These are phyloP conservation scores for Cheiracanthium punctorium DNA, from an alignment of 2,888 invertebrate species.

Conservation along the genomic window DNA sequence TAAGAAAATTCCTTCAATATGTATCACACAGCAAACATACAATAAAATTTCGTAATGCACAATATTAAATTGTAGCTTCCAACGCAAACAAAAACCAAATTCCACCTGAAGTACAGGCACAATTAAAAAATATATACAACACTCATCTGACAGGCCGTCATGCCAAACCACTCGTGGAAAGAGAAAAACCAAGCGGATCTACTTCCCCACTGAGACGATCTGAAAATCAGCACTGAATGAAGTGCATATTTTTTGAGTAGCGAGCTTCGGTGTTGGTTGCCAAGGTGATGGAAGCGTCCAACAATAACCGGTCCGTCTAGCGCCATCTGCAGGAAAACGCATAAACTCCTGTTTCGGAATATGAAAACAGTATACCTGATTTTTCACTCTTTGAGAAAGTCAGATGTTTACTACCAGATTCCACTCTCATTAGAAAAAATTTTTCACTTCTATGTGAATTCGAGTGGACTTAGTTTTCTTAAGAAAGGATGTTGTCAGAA, in stretches of 20 bases:
- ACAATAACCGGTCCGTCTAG: constrained; percentile 24
- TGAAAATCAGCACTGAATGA: constrained; percentile 21
- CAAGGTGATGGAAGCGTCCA: constrained; percentile 28
- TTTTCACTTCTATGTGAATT: too few species aligned
- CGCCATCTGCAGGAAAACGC: constrained; percentile 48
- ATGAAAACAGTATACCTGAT: too few species aligned
- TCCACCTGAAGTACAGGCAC: neutral
- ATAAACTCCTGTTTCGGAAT: too few species aligned
- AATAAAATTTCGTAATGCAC: too few species aligned
- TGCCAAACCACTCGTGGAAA: neutral
- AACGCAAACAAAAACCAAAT: neutral
- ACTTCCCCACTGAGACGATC: neutral
- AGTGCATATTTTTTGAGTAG: constrained; percentile 30
- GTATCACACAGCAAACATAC: too few species aligned
- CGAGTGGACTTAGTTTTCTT: too few species aligned
- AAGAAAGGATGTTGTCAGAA: too few species aligned
- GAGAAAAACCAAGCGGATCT: neutral
- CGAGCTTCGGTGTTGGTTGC: constrained; percentile 49
- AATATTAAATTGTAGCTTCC: too few species aligned
- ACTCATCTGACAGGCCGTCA: neutral
- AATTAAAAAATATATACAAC: neutral
- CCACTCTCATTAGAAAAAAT: too few species aligned
- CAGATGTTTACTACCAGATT: too few species aligned
- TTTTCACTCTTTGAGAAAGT: too few species aligned
- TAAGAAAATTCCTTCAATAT: too few species aligned